Evolutionary conservation across 2,797 vertebrate species (phyloP).

Genomic region (Alauda arvensis): DNA sequence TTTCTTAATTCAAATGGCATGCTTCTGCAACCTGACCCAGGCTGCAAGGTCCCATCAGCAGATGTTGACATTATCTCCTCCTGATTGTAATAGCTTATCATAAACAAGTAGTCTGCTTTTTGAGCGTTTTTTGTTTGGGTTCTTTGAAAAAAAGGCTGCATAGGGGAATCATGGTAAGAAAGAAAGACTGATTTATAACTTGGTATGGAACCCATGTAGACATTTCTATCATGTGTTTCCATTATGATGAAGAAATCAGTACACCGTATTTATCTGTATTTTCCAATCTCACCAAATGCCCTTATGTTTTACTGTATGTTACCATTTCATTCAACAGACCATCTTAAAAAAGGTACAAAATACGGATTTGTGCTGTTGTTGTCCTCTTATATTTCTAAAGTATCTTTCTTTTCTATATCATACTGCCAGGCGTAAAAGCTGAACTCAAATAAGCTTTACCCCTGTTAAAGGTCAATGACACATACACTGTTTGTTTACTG

Average conservation of each 20-base stretch:
- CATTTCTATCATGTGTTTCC: neutral
- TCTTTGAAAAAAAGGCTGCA: conserved; percentile 12
- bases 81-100: conserved; percentile 44
- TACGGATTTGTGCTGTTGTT: neutral
- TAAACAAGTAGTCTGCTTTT: conserved; percentile 32
- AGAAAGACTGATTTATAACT: neutral
- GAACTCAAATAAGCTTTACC: neutral
- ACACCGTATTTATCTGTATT: neutral
- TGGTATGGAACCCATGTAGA: neutral
- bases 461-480: neutral
- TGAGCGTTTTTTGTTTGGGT: conserved; percentile 4
- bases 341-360: neutral
- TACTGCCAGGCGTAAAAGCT: neutral
- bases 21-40: conserved; percentile 54
- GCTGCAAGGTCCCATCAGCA: conserved; percentile 57
- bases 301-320: neutral
- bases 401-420: neutral
- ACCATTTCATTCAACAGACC: neutral
- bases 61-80: conserved; percentile 53
- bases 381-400: neutral
- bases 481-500: neutral
- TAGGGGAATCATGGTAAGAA: neutral
- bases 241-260: neutral
- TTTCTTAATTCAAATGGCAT: conserved; percentile 51
- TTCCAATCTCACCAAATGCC: neutral